Conservation (phyloP, 2,113 vertebrate genomes). For the Tetrao urogallus region DNA sequence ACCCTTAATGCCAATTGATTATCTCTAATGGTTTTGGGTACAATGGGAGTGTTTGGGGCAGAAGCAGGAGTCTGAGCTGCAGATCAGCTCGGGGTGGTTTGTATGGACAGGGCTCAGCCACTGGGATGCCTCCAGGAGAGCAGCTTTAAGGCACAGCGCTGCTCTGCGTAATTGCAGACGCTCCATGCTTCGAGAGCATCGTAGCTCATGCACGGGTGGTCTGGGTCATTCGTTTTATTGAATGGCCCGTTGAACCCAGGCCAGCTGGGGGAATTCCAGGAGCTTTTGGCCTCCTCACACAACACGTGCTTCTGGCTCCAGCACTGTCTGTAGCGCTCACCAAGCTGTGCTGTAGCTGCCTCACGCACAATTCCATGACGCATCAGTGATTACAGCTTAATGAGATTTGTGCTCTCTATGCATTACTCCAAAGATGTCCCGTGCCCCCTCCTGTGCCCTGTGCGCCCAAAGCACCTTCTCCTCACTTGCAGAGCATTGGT, state of each 20-base stretch:
- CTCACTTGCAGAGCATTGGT: neutral
- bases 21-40: conserved; percentile 2
- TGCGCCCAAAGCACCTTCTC: neutral
- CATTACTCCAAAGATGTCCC: neutral
- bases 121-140: too few relatives aligned
- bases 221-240: neutral
- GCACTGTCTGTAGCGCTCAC: accelerated
- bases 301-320: neutral
- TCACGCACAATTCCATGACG: neutral
- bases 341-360: neutral
- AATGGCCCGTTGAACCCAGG: neutral
- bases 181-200: neutral
- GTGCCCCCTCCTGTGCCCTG: neutral
- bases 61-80: neutral
- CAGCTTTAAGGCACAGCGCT: accelerated
- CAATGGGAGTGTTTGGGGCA: conserved; percentile 1
- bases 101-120: too few relatives aligned
- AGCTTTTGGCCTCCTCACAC: neutral
- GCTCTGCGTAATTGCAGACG: too few relatives aligned
- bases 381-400: neutral
- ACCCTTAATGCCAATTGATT: conserved; percentile 17
- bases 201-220: too few relatives aligned
- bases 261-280: neutral
- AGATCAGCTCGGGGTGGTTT: neutral
- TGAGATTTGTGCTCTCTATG: neutral